Evolutionary conservation across 2,797 vertebrate genomes (phyloP), one percentile per base, ranked within the genome.

Genomic region (Microctenopoma stevenorrisi): DNA sequence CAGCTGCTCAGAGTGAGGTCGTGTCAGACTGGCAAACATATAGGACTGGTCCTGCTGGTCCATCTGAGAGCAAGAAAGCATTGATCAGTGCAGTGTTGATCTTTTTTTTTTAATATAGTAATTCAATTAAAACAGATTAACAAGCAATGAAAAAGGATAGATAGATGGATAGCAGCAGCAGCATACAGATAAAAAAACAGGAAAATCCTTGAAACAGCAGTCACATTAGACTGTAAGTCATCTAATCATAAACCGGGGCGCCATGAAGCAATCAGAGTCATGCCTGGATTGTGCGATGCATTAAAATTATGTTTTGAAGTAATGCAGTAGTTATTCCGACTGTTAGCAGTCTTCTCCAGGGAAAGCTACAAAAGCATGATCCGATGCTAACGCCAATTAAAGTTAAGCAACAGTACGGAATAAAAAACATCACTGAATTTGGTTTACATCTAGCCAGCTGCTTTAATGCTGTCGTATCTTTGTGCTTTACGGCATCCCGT

Each of bases 11-110:
- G 96, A 98, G 91, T 99, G 98, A 87, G 98, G 95, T 74, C 95
- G 96, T 56, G 95, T 95, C 86, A 99, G 90, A 94, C 97, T 99
- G 94, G 98, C 97, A 94, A 99, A 96, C 96, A 97, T 96, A 95
- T 97, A 99, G 82, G 96, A 93, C 81, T 96, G 96, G 79, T 96
- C 94, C 93, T 96, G 94, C 91, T 96, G 96, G 94, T 99, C 98
- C 98, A 99, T 99, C 97, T 98, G 92, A 53, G 62, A 60, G 68
- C 47, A 82, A 25, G n/a, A 64, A 73, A 12, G 10, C 59, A 90
- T 40, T 78, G 2, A 76, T 72, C 12, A 83, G 35, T 22, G 68
- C 44, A 65, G 48, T 62, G 50, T 65, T 64, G 40, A 70, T 46
- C 72, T 42, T 65, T 18, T 48, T 0, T 4, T 15, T n/a, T 2